These are phyloP conservation scores for Cherax quadricarinatus DNA, from an alignment of 1,140 invertebrate genomes.

Conservation along the genomic window DNA sequence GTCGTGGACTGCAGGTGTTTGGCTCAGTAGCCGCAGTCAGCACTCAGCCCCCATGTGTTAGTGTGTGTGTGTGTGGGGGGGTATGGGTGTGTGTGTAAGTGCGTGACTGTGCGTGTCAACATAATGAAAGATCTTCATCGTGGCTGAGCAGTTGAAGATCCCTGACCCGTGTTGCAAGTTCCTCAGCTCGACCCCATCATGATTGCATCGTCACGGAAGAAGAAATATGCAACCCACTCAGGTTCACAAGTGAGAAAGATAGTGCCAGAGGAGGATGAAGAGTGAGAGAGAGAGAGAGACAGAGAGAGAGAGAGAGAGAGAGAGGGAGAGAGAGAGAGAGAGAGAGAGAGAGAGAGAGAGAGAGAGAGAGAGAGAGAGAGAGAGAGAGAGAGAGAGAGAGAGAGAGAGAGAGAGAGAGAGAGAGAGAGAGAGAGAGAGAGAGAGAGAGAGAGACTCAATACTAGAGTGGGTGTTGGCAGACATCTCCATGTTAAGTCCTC, in stretches of 20 bases:
- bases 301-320: background rate
- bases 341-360: background rate
- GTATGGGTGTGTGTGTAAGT: no score
- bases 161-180: no score
- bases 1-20: no score
- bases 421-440: constrained; percentile 6
- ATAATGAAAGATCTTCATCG: no score
- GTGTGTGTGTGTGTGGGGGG: no score
- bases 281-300: background rate
- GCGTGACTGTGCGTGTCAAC: no score
- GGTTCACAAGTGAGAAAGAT: background rate
- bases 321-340: background rate
- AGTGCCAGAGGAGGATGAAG: background rate
- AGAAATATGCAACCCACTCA: no score
- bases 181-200: no score
- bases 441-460: background rate
- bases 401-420: constrained; percentile 4
- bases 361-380: constrained; percentile 3
- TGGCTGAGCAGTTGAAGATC: no score
- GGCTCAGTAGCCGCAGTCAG: no score
- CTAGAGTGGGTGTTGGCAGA: background rate
- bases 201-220: no score
- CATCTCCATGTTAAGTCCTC: background rate
- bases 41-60: no score
- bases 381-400: constrained; percentile 3